Base-by-base conservation (phyloP, 2,888 invertebrate species). In the Euplagia quadripunctaria region DNA sequence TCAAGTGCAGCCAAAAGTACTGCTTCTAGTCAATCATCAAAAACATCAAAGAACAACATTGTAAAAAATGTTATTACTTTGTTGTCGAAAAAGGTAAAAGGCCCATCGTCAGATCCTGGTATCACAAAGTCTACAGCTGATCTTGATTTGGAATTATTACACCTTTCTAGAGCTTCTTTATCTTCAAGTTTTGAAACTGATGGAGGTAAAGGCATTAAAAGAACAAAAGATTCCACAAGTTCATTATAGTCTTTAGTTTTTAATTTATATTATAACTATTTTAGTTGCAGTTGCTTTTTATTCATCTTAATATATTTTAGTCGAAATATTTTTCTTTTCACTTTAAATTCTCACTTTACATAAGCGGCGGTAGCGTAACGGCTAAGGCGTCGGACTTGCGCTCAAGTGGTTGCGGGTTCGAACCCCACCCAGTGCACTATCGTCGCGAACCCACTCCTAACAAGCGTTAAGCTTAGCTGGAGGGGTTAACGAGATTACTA, bases 41-140 rank as follows among this genome's bases (percentile, higher is more conserved):
- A 90, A 71, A 94, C 94, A 0, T 94, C 94, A 0, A 95, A 94
- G 72, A 93, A 91, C 64, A 91, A 93, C 74, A 79, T 92, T 3
- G 74, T 93, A 0, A 92, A 90, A 70, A 89, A 91, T 76, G 88
- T 94, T 0, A 55, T 93, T 0, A 89, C 93, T 0, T 79, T 91
- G 8, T 72, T 95, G 0, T 85, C 87, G 0, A 89, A 82, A 65
- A 92, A 86, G 70, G 87, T 88, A 0, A 94, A 89, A 4, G 84
- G 86, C 0, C 85, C 92, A 0, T 84, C 87, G 0, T 95, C 95
- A 0, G 93, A 94, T 42, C 93, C 94, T 0, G 93, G 93, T 0
- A 51, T 70, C 0, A 85, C 85, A 14, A 88, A 88, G 14, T 79
- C 86, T 0, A 85, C 88, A 8, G 82, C 86, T 0, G 86, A 87